A percentile compares a stretch with the other conserved stretches of the same genome.
phyloP scores from a whole-genome alignment of 2,113 vertebrate genomes.

The Chauna torquata region DNA sequence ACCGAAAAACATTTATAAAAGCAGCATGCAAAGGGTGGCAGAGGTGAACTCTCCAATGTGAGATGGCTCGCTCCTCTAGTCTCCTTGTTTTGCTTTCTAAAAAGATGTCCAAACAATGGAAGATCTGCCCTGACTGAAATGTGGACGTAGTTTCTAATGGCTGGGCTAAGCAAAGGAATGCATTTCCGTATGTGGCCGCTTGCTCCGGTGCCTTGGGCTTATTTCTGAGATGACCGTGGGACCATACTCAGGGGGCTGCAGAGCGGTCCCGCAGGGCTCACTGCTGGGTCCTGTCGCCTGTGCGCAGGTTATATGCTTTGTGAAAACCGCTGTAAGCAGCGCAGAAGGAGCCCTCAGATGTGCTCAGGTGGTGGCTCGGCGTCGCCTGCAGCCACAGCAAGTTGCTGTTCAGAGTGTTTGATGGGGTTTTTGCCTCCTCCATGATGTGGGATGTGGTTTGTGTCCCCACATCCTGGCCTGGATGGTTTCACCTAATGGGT shows the following conservation, averaged over 20 bases:
- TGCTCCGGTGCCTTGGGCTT: neutral
- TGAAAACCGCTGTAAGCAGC: neutral
- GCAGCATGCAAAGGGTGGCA: neutral
- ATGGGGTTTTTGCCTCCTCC: neutral
- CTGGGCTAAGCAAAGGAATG: no score
- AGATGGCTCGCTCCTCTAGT: neutral
- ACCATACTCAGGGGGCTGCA: no score
- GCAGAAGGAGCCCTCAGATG: neutral
- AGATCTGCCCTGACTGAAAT: neutral
- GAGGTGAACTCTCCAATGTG: neutral
- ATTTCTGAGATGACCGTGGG: neutral
- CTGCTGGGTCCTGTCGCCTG: no score
- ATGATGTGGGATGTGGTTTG: neutral
- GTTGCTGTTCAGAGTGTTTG: no score
- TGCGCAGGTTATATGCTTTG: fast-evolving
- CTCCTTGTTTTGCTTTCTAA: neutral
- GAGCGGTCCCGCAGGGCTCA: no score
- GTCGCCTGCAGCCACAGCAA: neutral
- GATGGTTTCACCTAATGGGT: neutral
- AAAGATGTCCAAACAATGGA: neutral
- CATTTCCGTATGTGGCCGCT: no score
- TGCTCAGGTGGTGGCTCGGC: neutral
- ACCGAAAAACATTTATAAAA: neutral
- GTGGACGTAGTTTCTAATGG: no score
- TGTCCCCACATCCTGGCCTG: neutral